Conservation (phyloP, 2,888 invertebrate genomes). For the Aelia acuminata region DNA sequence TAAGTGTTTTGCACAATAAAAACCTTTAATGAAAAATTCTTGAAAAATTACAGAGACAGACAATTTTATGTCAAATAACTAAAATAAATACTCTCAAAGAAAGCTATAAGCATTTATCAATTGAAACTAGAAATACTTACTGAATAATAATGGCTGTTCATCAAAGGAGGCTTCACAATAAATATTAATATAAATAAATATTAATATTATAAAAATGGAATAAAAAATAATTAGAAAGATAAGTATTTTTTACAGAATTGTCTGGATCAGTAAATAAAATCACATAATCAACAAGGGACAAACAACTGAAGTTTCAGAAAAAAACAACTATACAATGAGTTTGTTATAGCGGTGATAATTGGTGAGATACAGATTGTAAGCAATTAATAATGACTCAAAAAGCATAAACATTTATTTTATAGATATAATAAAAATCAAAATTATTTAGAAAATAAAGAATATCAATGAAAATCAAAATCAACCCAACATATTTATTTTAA, state of each 20-base stretch:
- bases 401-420: not conserved
- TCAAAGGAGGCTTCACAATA: slow-evolving; percentile 43
- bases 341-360: not conserved
- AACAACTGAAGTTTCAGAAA: not conserved
- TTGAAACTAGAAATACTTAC: slow-evolving; percentile 24
- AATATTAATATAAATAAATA: slow-evolving; percentile 29
- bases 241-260: not conserved
- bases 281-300: too few relatives aligned
- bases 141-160: slow-evolving; percentile 50
- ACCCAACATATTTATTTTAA: too few relatives aligned
- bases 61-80: not conserved
- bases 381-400: not conserved
- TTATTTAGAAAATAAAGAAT: too few relatives aligned
- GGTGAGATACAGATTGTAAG: not conserved
- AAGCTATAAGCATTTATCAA: not conserved
- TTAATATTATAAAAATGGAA: not conserved
- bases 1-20: too few relatives aligned
- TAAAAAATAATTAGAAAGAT: not conserved
- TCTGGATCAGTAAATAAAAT: not conserved
- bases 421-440: too few relatives aligned
- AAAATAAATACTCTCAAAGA: not conserved
- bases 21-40: too few relatives aligned
- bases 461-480: too few relatives aligned
- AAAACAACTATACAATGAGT: not conserved
- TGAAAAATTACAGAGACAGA: too few relatives aligned